phyloP scores from a whole-genome alignment of 2,888 invertebrate genomes.

The Trichogramma evanescens region DNA sequence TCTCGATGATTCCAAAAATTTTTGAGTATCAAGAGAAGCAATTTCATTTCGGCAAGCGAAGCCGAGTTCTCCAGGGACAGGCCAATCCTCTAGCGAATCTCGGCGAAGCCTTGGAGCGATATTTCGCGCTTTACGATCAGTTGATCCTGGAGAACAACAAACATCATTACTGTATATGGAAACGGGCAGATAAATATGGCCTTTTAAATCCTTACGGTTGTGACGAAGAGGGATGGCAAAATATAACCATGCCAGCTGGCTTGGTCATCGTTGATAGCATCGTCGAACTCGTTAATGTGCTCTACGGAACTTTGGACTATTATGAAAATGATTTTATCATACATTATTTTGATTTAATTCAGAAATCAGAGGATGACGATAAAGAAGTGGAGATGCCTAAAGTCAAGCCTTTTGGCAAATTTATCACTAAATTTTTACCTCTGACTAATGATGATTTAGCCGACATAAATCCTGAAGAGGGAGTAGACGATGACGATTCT shows the following conservation, averaged over 20 bases:
- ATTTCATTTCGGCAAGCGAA: conserved; percentile 28
- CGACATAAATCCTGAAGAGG: conserved; percentile 4
- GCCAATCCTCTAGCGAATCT: conserved; percentile 38
- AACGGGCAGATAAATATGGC: conserved; percentile 27
- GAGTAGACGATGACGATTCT: conserved; percentile 3
- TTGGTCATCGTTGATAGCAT: conserved; percentile 32
- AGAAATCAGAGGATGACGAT: conserved; percentile 30
- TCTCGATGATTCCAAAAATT: conserved; percentile 34
- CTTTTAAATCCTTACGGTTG: conserved; percentile 42
- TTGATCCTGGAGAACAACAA: conserved; percentile 37
- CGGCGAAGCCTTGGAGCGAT: conserved; percentile 38
- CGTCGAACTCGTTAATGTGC: conserved; percentile 32
- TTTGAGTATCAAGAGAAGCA: conserved; percentile 30
- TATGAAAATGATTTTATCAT: conserved; percentile 33
- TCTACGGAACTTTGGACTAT: conserved; percentile 36
- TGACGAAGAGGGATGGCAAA: conserved; percentile 36
- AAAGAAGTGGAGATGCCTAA: conserved; percentile 25
- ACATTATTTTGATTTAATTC: conserved; percentile 32
- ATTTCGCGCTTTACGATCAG: conserved; percentile 33
- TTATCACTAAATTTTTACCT: conserved; percentile 35
- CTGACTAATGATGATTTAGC: conserved; percentile 36
- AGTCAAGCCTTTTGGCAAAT: conserved; percentile 22
- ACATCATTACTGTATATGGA: conserved; percentile 38
- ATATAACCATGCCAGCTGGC: conserved; percentile 29
- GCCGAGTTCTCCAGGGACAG: conserved; percentile 30